Evolutionary conservation across 2,113 vertebrate genomes (phyloP).

Genomic region (Reinhardtius hippoglossoides): DNA sequence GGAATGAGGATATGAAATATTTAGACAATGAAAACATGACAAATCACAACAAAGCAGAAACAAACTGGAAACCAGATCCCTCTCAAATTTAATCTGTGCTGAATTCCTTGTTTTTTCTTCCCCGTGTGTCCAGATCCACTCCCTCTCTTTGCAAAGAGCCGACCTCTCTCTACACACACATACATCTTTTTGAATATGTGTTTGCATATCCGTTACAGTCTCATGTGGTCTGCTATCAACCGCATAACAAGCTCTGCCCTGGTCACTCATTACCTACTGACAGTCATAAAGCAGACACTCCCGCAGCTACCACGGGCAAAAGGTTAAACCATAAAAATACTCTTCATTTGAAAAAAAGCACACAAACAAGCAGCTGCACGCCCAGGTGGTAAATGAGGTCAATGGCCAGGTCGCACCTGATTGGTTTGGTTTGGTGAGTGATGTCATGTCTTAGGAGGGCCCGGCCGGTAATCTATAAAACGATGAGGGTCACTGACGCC

Average conservation of each 20-base stretch:
- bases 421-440: slow-evolving; percentile 60
- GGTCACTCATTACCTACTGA: slow-evolving; percentile 73
- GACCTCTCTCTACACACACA: not conserved
- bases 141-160: slow-evolving; percentile 9
- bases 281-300: slow-evolving; percentile 71
- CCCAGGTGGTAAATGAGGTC: slow-evolving; percentile 59
- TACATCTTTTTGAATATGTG: slow-evolving; percentile 19
- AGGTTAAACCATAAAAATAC: slow-evolving; percentile 71
- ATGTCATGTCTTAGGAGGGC: slow-evolving; percentile 58
- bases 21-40: slow-evolving; percentile 6
- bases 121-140: not conserved
- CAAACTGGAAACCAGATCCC: not conserved
- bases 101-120: not conserved
- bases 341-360: slow-evolving; percentile 41
- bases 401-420: slow-evolving; percentile 51
- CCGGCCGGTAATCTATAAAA: slow-evolving; percentile 50
- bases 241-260: slow-evolving; percentile 58
- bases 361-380: slow-evolving; percentile 37
- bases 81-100: not conserved
- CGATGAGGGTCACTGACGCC: slow-evolving; percentile 47
- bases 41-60: not conserved
- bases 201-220: slow-evolving; percentile 22
- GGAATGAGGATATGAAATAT: not conserved
- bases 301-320: slow-evolving; percentile 67
- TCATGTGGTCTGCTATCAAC: slow-evolving; percentile 68